These are phyloP conservation scores for Dasyornis broadbenti DNA, from an alignment of 2,113 vertebrate species.

Conservation along the genomic window DNA sequence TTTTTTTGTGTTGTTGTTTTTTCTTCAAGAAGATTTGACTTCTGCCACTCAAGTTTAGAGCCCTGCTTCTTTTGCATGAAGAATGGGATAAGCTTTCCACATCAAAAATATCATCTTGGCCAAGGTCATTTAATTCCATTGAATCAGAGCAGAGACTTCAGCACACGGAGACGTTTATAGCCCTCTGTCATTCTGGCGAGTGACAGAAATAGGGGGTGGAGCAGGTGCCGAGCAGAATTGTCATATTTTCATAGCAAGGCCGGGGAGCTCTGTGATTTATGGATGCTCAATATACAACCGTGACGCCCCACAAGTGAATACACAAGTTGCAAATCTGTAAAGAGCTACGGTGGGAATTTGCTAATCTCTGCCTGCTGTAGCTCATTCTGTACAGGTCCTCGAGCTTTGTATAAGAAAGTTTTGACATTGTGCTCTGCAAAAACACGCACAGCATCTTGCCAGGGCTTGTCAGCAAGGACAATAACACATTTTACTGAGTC, in stretches of 20 bases:
- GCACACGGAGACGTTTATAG: constrained; percentile 17
- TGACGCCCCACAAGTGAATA: not conserved
- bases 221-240: constrained; percentile 13
- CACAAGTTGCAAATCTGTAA: constrained; percentile 5
- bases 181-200: constrained; percentile 21
- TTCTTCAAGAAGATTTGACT: not conserved
- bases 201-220: constrained; percentile 41
- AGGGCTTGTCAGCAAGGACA: not conserved
- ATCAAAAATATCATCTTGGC: constrained; percentile 43
- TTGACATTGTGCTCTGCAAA: not conserved
- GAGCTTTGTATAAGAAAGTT: not conserved
- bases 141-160: not conserved
- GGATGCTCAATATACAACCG: not conserved
- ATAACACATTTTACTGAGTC: constrained; percentile 26
- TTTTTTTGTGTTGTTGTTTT: not conserved
- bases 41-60: constrained; percentile 22
- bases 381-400: not conserved
- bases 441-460: not conserved
- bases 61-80: constrained; percentile 3
- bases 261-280: not conserved
- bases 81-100: not conserved
- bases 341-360: not conserved
- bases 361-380: not conserved
- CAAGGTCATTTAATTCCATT: constrained; percentile 57
- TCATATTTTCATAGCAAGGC: constrained; percentile 48